A percentile compares a stretch with the other conserved stretches of the same genome.
Evolutionary conservation across 2,797 vertebrate species (phyloP).

Genomic region (Danio albolineatus): DNA sequence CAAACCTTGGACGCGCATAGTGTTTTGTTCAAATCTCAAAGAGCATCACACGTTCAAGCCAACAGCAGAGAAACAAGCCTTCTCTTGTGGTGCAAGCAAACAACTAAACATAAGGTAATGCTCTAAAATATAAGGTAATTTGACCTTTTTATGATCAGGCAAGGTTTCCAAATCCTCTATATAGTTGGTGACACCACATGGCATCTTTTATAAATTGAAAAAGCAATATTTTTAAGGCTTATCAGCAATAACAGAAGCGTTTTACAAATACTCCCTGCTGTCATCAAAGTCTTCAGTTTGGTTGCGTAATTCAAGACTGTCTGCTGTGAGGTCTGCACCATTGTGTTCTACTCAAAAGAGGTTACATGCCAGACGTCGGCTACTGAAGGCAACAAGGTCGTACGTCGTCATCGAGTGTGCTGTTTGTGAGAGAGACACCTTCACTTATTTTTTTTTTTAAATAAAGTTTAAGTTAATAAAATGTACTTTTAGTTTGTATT

Average conservation of each 20-base stretch:
- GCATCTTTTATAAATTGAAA: no score
- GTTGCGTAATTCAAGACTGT: background rate
- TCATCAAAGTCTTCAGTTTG: background rate
- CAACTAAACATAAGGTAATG: no score
- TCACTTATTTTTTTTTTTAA: background rate
- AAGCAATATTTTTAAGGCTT: background rate
- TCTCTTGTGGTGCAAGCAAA: background rate
- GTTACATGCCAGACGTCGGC: background rate
- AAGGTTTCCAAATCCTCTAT: no score
- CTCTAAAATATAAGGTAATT: no score
- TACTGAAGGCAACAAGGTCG: no score
- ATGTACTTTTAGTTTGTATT: no score
- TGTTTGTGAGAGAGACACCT: background rate
- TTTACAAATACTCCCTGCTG: background rate
- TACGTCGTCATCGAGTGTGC: background rate
- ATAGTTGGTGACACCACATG: no score
- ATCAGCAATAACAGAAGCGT: background rate
- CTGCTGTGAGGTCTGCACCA: background rate
- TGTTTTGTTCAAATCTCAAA: background rate
- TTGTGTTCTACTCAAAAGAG: background rate
- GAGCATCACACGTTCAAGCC: conserved; percentile 16
- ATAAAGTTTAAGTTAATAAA: no score
- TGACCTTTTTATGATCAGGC: background rate
- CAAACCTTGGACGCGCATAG: background rate
- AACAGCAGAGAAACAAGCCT: conserved; percentile 6